Evolutionary conservation across 1,140 invertebrate species (phyloP).

Genomic region (Psix sp.): DNA sequence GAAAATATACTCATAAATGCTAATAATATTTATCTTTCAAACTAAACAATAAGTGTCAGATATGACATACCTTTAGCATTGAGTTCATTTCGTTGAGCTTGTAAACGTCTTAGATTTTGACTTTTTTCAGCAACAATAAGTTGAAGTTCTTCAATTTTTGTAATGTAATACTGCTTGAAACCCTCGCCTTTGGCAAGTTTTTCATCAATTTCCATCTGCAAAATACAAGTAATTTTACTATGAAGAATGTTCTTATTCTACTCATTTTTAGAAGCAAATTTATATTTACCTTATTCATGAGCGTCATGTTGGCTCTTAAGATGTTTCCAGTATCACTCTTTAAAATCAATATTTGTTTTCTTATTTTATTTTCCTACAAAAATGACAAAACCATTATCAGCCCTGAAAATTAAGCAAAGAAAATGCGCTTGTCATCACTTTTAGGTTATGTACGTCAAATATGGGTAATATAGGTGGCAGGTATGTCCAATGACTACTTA

Average conservation of each 20-base stretch:
- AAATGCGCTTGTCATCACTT: slow-evolving; percentile 57
- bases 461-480: no score
- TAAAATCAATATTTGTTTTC: slow-evolving; percentile 8
- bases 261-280: slow-evolving; percentile 13
- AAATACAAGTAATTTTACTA: slow-evolving; percentile 58
- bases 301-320: slow-evolving; percentile 66
- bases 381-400: slow-evolving; percentile 24
- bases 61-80: slow-evolving; percentile 94
- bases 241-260: not conserved
- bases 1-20: no score
- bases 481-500: no score
- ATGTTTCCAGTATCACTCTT: slow-evolving; percentile 11
- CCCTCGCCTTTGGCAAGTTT: slow-evolving; percentile 86
- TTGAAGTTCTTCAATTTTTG: slow-evolving; percentile 98
- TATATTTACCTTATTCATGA: slow-evolving; percentile 69
- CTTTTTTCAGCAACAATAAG: slow-evolving; percentile 97
- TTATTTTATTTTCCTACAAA: slow-evolving; percentile 10
- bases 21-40: not conserved
- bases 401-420: not conserved
- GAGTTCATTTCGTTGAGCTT: slow-evolving; percentile 99
- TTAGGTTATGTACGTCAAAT: slow-evolving; percentile 46
- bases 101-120: slow-evolving; percentile 96
- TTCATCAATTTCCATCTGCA: slow-evolving; percentile 92
- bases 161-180: slow-evolving; percentile 95
- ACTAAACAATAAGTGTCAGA: slow-evolving; percentile 13